Evolutionary conservation across 1,140 invertebrate genomes (phyloP), one percentile per base, ranked within the genome.

Genomic region (Scaptomyza montana): DNA sequence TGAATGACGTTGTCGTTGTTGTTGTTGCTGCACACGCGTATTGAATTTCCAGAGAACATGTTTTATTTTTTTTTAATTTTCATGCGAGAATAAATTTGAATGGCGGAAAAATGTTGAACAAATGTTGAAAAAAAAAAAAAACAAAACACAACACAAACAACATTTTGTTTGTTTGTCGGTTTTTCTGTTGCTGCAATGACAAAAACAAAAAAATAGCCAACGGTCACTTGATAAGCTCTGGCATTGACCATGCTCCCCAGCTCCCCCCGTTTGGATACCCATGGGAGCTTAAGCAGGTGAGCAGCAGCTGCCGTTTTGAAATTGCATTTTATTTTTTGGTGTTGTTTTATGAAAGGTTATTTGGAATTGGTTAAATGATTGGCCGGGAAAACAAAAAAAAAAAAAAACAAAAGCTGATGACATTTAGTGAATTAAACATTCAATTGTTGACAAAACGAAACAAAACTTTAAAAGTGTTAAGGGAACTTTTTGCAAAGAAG

Each of bases 31-130:
- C 82, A 82, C 84, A 82, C 84, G 82, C 82, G 62, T 82, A 86
- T 86, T 86, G 84, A 51, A 78, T 86, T 89, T 79, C 80, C 65
- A 68, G 30, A 77, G 84, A 89, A 89, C 82, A 89, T 89, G 82
- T 89, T 87, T 36, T 36, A 9, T 1, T 36, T 36, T 36, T 89
- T 28, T 74, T 70, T 69, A 55, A 77, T 84, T 87, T 89, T 89
- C 79, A 87, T 84, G 82, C 72, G 59, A 87, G 79, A 87, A 87
- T 89, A 71, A 84, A 73, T 79, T 77, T 55, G 56, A 66, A 59
- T 89, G 79, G 79, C 78, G 82, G 82, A 87, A 87, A 87, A 81
- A 67, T 61, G 62, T 72, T 61, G 61, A 60, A 68, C 56, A 80
- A 57, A 80, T n/a, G n/a, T n/a, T n/a, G n/a, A 63, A 60, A 63